Evolutionary conservation across 2,113 vertebrate genomes (phyloP).

Genomic region (Nicator chloris): DNA sequence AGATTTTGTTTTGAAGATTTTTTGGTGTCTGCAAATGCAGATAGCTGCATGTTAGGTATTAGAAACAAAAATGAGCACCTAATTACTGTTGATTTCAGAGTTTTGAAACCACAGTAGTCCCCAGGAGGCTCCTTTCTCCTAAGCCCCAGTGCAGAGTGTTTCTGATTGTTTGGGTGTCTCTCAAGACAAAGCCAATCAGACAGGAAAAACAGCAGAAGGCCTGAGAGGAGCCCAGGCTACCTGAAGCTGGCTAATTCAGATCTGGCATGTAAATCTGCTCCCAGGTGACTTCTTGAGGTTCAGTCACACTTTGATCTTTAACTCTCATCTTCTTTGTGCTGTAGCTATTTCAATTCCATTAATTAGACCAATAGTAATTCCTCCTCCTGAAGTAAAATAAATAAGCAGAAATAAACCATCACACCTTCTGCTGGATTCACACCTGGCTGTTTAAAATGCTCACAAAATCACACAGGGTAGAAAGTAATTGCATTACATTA

Average conservation of each 20-base stretch:
- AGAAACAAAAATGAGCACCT: neutral
- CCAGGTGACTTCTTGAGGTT: conserved; percentile 38
- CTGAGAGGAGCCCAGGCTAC: neutral
- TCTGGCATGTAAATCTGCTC: conserved; percentile 12
- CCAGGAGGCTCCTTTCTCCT: neutral
- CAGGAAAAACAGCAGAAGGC: neutral
- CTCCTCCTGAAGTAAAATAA: conserved; percentile 13
- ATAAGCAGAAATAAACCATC: conserved; percentile 9
- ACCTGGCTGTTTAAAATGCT: conserved; percentile 18
- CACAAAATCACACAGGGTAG: neutral
- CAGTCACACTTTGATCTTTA: conserved; percentile 55
- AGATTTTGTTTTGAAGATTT: neutral
- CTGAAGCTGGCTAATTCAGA: neutral
- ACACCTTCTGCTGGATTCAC: neutral
- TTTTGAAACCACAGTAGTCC: neutral
- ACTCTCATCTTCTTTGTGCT: conserved; percentile 49
- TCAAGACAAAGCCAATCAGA: neutral
- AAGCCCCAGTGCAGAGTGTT: neutral
- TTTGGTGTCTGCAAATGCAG: neutral
- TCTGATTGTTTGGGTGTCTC: neutral
- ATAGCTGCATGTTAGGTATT: neutral
- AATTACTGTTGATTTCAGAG: neutral
- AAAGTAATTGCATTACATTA: conserved; percentile 8
- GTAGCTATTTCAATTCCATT: conserved; percentile 7
- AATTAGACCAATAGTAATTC: conserved; percentile 19